Percentiles rank a stretch among this genome's conserved stretches.
Evolutionary conservation across 1,140 invertebrate genomes (phyloP).

Genomic region (Acyrthosiphon pisum): DNA sequence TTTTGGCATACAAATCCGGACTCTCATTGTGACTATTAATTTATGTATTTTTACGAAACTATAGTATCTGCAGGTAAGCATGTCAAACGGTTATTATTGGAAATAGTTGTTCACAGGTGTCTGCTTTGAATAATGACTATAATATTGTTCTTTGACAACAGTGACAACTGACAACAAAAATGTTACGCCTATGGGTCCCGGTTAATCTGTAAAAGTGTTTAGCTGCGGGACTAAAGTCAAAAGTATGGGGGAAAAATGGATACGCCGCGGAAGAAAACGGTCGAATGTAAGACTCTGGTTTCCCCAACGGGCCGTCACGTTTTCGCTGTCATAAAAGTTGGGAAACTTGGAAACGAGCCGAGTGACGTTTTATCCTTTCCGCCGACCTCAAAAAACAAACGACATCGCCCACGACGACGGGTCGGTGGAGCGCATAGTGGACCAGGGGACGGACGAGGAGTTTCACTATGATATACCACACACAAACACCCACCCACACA

Average conservation of each 20-base stretch:
- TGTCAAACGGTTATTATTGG: neutral
- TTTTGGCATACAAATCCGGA: no score
- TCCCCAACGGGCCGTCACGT: slow-evolving; percentile 41
- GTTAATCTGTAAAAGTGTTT: neutral
- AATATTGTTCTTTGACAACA: neutral
- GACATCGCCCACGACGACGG: neutral
- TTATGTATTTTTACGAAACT: no score
- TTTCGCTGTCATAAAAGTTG: slow-evolving; percentile 45
- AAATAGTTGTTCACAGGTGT: neutral
- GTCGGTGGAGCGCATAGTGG: neutral
- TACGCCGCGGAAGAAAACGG: neutral
- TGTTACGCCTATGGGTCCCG: neutral
- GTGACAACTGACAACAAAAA: neutral
- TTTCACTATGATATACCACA: neutral
- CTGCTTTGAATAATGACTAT: neutral
- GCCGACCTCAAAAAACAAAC: neutral
- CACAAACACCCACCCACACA: neutral
- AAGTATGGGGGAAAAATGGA: neutral
- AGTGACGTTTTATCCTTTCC: slow-evolving; percentile 50
- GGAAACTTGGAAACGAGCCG: neutral
- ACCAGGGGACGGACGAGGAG: neutral
- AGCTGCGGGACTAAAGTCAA: neutral
- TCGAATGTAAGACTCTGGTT: neutral
- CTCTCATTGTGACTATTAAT: no score
- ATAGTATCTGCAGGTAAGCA: no score